Conservation (phyloP, 2,888 invertebrate species). For the Clepsis dumicolana region DNA sequence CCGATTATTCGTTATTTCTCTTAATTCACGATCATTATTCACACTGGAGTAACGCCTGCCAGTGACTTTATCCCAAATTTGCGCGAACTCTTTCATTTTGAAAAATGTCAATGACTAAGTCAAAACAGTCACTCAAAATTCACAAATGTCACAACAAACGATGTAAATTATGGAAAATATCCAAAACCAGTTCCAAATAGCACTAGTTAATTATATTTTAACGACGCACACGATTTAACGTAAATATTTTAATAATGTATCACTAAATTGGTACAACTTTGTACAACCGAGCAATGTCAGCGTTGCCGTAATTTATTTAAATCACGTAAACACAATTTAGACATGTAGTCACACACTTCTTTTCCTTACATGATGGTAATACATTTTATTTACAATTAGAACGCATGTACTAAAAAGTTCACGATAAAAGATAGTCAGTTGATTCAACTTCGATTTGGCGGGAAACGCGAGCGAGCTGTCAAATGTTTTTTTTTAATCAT, state of each 20-base stretch:
- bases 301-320: slow-evolving; percentile 21
- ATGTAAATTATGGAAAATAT: not conserved
- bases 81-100: slow-evolving; percentile 88
- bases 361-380: slow-evolving; percentile 42
- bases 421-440: not conserved
- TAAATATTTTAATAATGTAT: slow-evolving; percentile 39
- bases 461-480: slow-evolving; percentile 24
- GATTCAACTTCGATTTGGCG: slow-evolving; percentile 4
- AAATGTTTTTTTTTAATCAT: slow-evolving; percentile 36
- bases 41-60: slow-evolving; percentile 86
- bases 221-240: slow-evolving; percentile 32
- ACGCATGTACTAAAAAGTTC: not conserved
- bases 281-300: slow-evolving; percentile 39
- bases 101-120: slow-evolving; percentile 19
- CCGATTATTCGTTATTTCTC: slow-evolving; percentile 68
- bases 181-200: slow-evolving; percentile 50
- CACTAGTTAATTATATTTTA: slow-evolving; percentile 45
- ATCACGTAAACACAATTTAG: slow-evolving; percentile 37
- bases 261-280: slow-evolving; percentile 2
- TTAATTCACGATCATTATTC: slow-evolving; percentile 70
- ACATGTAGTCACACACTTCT: slow-evolving; percentile 35
- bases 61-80: slow-evolving; percentile 85
- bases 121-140: slow-evolving; percentile 27
- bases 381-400: slow-evolving; percentile 24
- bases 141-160: slow-evolving; percentile 5